A percentile compares a stretch with the other conserved stretches of the same genome.
These are phyloP conservation scores for Acanthornis magna DNA, from an alignment of 2,797 vertebrate species.

Conservation along the genomic window DNA sequence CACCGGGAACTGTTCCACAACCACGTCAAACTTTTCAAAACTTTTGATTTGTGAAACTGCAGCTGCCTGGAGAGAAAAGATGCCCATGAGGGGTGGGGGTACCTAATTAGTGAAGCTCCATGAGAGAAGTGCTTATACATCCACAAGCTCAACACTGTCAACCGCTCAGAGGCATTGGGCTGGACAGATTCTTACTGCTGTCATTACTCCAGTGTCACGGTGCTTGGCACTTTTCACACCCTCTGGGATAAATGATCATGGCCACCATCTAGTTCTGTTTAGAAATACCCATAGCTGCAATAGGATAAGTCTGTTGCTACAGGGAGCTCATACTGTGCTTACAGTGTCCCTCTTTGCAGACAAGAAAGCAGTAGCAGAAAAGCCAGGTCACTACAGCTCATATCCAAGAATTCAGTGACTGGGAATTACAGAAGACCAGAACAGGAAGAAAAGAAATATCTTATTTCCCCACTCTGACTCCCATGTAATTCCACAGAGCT, in stretches of 20 bases:
- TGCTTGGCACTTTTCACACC: not conserved
- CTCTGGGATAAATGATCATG: not conserved
- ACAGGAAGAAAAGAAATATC: not conserved
- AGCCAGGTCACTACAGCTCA: not conserved
- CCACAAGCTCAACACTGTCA: not conserved
- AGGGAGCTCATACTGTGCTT: not conserved
- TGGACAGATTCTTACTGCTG: not conserved
- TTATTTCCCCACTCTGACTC: not conserved
- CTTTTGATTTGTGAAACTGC: not conserved
- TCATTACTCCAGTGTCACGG: not conserved
- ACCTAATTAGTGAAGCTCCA: not conserved
- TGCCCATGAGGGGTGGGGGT: not conserved
- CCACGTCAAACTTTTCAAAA: not conserved
- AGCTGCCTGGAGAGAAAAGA: not conserved
- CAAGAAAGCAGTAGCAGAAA: not conserved
- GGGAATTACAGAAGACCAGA: not conserved
- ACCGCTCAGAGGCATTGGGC: not conserved
- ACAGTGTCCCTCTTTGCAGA: not conserved
- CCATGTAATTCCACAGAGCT: not conserved
- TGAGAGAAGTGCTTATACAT: not conserved
- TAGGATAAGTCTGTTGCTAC: not conserved
- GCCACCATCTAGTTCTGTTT: not conserved
- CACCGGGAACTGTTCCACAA: not conserved
- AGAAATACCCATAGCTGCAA: not conserved
- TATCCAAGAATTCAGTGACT: not conserved